Evolutionary conservation across 2,113 vertebrate genomes (phyloP), one percentile per base, ranked within the genome.

Genomic region (Notarius lentiginosus): DNA sequence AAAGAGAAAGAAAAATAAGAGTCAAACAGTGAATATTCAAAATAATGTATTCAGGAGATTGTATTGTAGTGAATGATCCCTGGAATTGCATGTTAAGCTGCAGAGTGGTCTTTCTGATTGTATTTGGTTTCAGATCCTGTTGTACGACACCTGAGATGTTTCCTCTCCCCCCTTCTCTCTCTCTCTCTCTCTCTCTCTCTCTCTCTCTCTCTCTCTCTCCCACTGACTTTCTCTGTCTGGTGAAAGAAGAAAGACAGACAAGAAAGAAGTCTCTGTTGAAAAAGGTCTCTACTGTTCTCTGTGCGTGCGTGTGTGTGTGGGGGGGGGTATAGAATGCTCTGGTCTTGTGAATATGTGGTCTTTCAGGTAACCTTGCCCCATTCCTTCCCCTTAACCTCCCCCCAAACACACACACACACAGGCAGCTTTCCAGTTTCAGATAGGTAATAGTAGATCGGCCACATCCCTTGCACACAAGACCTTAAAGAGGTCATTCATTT

Each of bases 211-310:
- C 70, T 4, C 49, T 68, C 15, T 51, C 51, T 79, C 79, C 56
- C 75, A 79, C 81, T 90, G 47, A 17, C 79, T 88, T 85, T 86
- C 84, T 72, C 86, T 73, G n/a, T 91, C 90, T 89, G 87, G 88
- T 90, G 91, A 88, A 91, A 88, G 90, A 92, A 92, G 85, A 89
- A 86, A 91, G 89, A 79, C 87, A 86, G 86, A 88, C 89, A 94
- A 94, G 93, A 95, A 95, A 94, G 93, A 90, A 90, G 84, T 90
- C 92, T 91, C 93, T 95, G 94, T 27, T 85, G 90, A 94, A 91
- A 95, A 95, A 92, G 93, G 91, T 91, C 90, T 87, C 92, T 85
- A 93, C 92, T 95, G 93, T 95, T 94, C 89, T 91, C 86, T 87
- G 5, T 76, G 17, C 12, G 9, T 76, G 17, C 7, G 47, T 55